Evolutionary conservation across 2,888 invertebrate genomes (phyloP), one percentile per base, ranked within the genome.

Genomic region (Ophonus ardosiacus): DNA sequence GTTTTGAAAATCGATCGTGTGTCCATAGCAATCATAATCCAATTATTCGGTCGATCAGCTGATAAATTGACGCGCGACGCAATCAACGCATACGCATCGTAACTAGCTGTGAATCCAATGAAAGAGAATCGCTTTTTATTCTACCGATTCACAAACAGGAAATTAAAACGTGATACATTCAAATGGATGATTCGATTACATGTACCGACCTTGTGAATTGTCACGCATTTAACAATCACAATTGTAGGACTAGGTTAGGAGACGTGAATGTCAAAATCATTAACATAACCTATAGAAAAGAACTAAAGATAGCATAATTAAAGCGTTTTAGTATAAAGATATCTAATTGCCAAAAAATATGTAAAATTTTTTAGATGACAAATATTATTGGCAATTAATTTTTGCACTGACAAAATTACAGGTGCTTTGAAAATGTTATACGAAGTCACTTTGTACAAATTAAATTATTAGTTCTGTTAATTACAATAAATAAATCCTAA

Each of bases 21-120:
- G 78, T 40, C 84, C 83, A 84, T 86, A 85, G 82, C 86, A 88
- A 88, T 88, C 87, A 88, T 88, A 87, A 88, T 87, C 87, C 87
- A 88, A 88, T 88, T 87, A 87, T 86, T 85, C 85, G 86, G 86
- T 87, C 86, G 87, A 87, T 87, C 86, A 87, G 86, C 85, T 85
- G 86, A 86, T 86, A 86, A 87, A 87, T 87, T 56, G 71, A 81
- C 40, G 17, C 80, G 40, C 78, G 43, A 59, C 43, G 63, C 81
- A 81, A 81, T 81, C 65, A 65, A 51, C 65, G 81, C 81, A 51
- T 51, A 51, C 43, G 43, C 43, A 51, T 51, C 43, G 10, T 13
- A 13, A 13, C 43, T 31, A 51, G 63, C 21, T 21, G 63, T 63
- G 63, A 63, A 63, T 63, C 63, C 21, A 21, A 21, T 63, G 63